Percentiles rank a stretch among this genome's conserved stretches.
phyloP scores from a whole-genome alignment of 1,140 invertebrate species.

The Lasioglossum albipes region DNA sequence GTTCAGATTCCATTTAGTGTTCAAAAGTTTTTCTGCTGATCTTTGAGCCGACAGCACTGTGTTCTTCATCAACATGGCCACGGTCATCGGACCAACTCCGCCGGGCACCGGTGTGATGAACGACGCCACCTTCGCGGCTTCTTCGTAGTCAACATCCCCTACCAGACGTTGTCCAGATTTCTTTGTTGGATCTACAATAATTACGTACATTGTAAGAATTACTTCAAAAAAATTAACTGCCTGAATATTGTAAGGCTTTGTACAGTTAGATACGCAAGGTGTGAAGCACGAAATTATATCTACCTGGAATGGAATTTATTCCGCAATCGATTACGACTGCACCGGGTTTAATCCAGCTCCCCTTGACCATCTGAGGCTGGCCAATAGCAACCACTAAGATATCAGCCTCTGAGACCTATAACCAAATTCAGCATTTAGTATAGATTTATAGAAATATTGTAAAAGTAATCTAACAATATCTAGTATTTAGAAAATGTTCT shows the following conservation, averaged over 20 bases:
- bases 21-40: slow-evolving; percentile 81
- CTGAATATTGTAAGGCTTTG: too few species aligned
- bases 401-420: slow-evolving; percentile 86
- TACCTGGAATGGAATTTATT: slow-evolving; percentile 96
- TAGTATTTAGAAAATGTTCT: background rate
- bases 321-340: slow-evolving; percentile 99
- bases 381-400: slow-evolving; percentile 98
- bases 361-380: slow-evolving; percentile 93
- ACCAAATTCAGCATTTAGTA: slow-evolving; percentile 1
- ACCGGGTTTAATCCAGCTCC: slow-evolving; percentile 98
- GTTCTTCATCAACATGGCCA: slow-evolving; percentile 98
- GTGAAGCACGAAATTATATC: slow-evolving; percentile 26
- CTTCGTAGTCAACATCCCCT: slow-evolving; percentile 95
- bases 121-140: slow-evolving; percentile 89
- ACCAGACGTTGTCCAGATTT: slow-evolving; percentile 91
- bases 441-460: background rate
- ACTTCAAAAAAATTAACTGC: too few species aligned
- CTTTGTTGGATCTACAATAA: slow-evolving; percentile 88
- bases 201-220: background rate
- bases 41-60: slow-evolving; percentile 91
- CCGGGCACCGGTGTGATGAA: slow-evolving; percentile 98
- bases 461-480: too few species aligned
- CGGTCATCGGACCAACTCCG: slow-evolving; percentile 99
- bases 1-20: slow-evolving; percentile 84
- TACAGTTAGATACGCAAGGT: too few species aligned